Conservation (phyloP, 1,140 invertebrate genomes). For the Nasonia longicornis region DNA sequence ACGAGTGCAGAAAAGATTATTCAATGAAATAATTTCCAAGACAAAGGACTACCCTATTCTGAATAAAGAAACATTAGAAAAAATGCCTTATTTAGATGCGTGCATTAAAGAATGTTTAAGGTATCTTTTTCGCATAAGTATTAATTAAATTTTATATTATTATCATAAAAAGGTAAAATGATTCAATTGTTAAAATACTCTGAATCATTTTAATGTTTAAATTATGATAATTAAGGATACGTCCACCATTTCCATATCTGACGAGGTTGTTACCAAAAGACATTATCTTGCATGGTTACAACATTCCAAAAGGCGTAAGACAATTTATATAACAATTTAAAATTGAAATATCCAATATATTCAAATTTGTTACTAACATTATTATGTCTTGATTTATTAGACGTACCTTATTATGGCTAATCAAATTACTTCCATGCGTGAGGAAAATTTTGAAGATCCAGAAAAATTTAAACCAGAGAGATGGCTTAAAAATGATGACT, state of each 20-base stretch:
- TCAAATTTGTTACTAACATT: constrained; percentile 37
- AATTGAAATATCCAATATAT: not conserved
- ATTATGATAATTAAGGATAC: constrained; percentile 63
- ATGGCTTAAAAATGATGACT: constrained; percentile 71
- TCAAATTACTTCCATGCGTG: constrained; percentile 75
- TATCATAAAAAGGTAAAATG: not conserved
- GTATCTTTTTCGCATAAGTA: constrained; percentile 54
- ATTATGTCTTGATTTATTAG: constrained; percentile 59
- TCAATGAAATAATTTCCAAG: constrained; percentile 69
- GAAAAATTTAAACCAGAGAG: constrained; percentile 77
- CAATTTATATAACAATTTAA: not conserved
- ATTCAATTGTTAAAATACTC: not conserved
- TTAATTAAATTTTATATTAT: too few relatives aligned
- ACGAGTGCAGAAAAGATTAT: constrained; percentile 71
- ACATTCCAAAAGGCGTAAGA: constrained; percentile 74
- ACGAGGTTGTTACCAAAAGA: constrained; percentile 76
- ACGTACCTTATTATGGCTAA: constrained; percentile 81
- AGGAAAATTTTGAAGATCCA: constrained; percentile 79
- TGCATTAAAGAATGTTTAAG: constrained; percentile 78
- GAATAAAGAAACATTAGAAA: constrained; percentile 47
- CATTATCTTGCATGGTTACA: constrained; percentile 77
- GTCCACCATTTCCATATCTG: constrained; percentile 74
- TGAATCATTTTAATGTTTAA: not conserved
- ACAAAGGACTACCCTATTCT: constrained; percentile 59
- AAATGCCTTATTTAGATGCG: constrained; percentile 74